Percentiles rank a stretch among this genome's conserved stretches.
Evolutionary conservation across 1,140 invertebrate species (phyloP).

Genomic region (Drosophila auraria): DNA sequence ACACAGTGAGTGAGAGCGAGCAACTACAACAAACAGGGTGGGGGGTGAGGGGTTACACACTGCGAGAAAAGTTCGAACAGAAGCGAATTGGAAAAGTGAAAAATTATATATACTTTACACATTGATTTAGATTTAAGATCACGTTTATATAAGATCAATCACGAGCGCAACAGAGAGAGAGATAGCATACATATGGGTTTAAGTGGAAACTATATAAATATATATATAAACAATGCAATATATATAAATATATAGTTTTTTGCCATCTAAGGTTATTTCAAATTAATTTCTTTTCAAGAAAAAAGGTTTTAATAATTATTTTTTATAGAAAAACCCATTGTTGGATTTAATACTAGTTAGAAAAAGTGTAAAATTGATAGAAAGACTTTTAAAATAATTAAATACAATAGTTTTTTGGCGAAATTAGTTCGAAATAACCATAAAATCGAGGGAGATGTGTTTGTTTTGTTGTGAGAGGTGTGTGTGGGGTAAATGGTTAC

Average conservation of each 20-base stretch:
- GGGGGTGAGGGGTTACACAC: constrained; percentile 9
- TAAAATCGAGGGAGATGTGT: background rate
- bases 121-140: constrained; percentile 80
- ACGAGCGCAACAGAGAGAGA: constrained; percentile 74
- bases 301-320: too few species aligned
- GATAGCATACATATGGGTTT: constrained; percentile 43
- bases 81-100: constrained; percentile 26
- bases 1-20: constrained; percentile 43
- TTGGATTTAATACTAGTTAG: too few species aligned
- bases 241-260: constrained; percentile 1
- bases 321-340: too few species aligned
- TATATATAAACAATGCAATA: constrained; percentile 47
- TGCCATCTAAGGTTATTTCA: constrained; percentile 15
- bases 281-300: constrained; percentile 8
- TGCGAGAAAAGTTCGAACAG: constrained; percentile 34
- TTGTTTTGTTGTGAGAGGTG: constrained; percentile 10
- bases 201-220: constrained; percentile 14
- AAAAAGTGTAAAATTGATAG: too few species aligned
- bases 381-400: too few species aligned
- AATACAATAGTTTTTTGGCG: background rate
- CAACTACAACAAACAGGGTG: constrained; percentile 68
- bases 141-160: constrained; percentile 78
- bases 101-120: constrained; percentile 74
- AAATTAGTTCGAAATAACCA: constrained; percentile 30
- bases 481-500: constrained; percentile 1